These are phyloP conservation scores for Silurus asotus DNA, from an alignment of 2,113 vertebrate species.

Conservation along the genomic window DNA sequence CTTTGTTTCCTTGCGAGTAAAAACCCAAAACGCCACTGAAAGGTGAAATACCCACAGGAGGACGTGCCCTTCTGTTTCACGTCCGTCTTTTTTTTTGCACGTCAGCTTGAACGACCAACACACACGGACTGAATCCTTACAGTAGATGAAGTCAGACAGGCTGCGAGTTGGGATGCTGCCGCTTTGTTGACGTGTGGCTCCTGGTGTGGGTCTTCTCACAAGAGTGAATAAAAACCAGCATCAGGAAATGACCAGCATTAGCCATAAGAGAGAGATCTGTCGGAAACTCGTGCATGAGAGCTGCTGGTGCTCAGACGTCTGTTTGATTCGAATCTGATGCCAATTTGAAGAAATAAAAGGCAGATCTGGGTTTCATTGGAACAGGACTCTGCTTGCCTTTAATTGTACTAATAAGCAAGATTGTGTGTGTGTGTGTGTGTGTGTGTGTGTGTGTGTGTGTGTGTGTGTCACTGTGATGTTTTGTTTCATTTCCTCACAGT, in stretches of 20 bases:
- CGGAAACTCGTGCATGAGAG: not conserved
- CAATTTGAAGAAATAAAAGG: not conserved
- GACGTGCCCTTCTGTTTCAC: not conserved
- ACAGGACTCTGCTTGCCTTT: not conserved
- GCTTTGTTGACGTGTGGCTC: not conserved
- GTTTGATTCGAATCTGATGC: not conserved
- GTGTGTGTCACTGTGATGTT: not conserved
- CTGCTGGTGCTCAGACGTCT: not conserved
- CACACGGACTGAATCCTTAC: not conserved
- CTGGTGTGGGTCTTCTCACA: not conserved
- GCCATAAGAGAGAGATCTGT: not conserved
- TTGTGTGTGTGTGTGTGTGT: not conserved
- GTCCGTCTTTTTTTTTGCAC: not conserved
- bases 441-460: not conserved
- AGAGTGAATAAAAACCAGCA: not conserved
- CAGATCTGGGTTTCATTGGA: not conserved
- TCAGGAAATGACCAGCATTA: not conserved
- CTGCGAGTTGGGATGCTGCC: not conserved
- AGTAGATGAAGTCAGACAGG: not conserved
- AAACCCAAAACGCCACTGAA: no score
- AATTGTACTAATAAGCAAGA: not conserved
- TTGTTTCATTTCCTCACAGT: not conserved
- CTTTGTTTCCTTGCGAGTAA: no score
- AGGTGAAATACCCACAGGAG: no score
- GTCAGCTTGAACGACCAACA: not conserved